Evolutionary conservation across 2,113 vertebrate genomes (phyloP).

Genomic region (Alethe castanea): DNA sequence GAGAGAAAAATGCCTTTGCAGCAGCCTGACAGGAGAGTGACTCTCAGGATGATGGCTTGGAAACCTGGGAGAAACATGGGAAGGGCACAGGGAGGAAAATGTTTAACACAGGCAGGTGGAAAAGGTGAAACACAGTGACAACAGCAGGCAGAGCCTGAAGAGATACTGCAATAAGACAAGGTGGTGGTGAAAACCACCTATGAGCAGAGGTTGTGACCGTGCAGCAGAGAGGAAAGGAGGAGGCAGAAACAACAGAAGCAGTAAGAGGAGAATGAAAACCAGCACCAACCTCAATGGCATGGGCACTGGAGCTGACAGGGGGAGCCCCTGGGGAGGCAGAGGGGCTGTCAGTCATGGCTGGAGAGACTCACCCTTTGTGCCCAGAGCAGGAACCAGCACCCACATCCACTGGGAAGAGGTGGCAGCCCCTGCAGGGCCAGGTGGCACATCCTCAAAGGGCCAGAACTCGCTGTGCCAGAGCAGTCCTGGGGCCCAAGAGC

Average conservation of each 20-base stretch:
- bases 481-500: neutral
- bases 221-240: neutral
- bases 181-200: neutral
- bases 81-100: rapidly evolving
- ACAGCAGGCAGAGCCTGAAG: neutral
- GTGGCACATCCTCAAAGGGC: neutral
- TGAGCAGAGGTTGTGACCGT: neutral
- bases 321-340: neutral
- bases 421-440: neutral
- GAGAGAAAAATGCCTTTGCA: neutral
- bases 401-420: neutral
- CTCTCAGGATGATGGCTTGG: neutral
- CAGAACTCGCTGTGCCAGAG: rapidly evolving
- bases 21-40: neutral
- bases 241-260: neutral
- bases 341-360: too few species aligned
- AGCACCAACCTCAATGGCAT: neutral
- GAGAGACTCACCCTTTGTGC: neutral
- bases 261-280: neutral
- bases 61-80: neutral
- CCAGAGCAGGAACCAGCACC: neutral
- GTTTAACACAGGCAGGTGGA: neutral
- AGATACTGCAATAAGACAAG: neutral
- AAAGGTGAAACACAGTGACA: rapidly evolving
- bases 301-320: neutral